Evolutionary conservation across 2,888 invertebrate genomes (phyloP).

Genomic region (Capitulum mitella): DNA sequence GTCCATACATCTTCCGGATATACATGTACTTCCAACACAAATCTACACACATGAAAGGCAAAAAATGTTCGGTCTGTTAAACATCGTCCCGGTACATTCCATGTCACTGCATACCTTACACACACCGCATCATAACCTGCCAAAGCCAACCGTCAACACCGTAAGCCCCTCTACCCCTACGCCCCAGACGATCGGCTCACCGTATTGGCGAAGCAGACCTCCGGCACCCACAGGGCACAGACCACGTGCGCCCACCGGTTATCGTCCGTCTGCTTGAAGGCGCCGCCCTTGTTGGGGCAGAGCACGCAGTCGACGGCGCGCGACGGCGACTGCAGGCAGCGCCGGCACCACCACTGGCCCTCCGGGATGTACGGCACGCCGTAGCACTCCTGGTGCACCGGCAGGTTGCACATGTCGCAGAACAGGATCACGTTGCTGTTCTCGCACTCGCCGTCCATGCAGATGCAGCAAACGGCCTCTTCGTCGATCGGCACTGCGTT

Average conservation of each 20-base stretch:
- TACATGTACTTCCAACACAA: no score
- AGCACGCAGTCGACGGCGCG: constrained; percentile 93
- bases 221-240: constrained; percentile 98
- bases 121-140: no score
- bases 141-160: no score
- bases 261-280: constrained; percentile 96
- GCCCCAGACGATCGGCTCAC: no score
- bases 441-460: constrained; percentile 97
- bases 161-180: no score
- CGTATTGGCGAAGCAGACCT: constrained; percentile 94
- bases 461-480: constrained; percentile 97
- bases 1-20: no score
- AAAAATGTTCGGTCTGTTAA: no score
- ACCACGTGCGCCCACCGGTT: constrained; percentile 97
- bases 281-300: constrained; percentile 95
- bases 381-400: constrained; percentile 97
- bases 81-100: no score
- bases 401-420: constrained; percentile 99
- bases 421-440: constrained; percentile 97
- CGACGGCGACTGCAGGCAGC: constrained; percentile 93
- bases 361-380: constrained; percentile 96
- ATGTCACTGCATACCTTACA: no score
- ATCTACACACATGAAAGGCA: no score
- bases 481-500: constrained; percentile 77
- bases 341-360: constrained; percentile 94